A percentile compares a stretch with the other conserved stretches of the same genome.
phyloP scores from a whole-genome alignment of 2,888 invertebrate genomes.

The Nowickia ferox region DNA sequence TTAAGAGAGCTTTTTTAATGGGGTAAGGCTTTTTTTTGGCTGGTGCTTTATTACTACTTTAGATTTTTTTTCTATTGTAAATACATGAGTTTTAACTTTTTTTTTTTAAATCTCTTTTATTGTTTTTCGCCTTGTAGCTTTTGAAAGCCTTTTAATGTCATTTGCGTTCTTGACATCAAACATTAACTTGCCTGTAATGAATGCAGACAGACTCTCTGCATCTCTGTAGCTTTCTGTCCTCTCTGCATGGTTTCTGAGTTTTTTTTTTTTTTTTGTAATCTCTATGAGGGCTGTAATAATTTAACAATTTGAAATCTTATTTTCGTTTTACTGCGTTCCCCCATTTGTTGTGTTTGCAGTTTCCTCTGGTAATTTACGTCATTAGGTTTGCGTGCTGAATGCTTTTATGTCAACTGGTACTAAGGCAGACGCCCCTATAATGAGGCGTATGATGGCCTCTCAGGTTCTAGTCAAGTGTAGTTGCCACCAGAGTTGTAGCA shows the following conservation, averaged over 20 bases:
- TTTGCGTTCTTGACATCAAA: constrained; percentile 75
- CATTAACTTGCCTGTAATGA: constrained; percentile 36
- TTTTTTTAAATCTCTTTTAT: constrained; percentile 43
- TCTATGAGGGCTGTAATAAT: constrained; percentile 16
- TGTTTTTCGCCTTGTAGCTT: constrained; percentile 37
- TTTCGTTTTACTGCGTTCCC: constrained; percentile 18
- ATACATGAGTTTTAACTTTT: constrained; percentile 40
- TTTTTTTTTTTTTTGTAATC: not conserved
- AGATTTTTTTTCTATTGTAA: constrained; percentile 2
- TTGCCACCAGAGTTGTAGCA: not conserved
- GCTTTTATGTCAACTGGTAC: constrained; percentile 11
- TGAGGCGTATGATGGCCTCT: not conserved
- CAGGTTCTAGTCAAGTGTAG: not conserved
- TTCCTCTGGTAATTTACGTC: constrained; percentile 59
- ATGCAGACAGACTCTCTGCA: not conserved
- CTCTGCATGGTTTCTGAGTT: not conserved
- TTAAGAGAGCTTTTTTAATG: constrained; percentile 29
- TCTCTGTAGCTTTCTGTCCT: not conserved
- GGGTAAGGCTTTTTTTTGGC: constrained; percentile 11
- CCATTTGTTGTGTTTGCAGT: constrained; percentile 18
- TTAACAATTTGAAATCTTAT: constrained; percentile 7
- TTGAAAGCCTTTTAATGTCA: constrained; percentile 70
- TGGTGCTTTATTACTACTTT: not conserved
- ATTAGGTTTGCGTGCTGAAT: constrained; percentile 39
- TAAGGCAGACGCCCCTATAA: constrained; percentile 34